A percentile compares a stretch with the other conserved stretches of the same genome.
Conservation (phyloP, 64 coral and sea anemone species). For the Actinia tenebrosa region DNA sequence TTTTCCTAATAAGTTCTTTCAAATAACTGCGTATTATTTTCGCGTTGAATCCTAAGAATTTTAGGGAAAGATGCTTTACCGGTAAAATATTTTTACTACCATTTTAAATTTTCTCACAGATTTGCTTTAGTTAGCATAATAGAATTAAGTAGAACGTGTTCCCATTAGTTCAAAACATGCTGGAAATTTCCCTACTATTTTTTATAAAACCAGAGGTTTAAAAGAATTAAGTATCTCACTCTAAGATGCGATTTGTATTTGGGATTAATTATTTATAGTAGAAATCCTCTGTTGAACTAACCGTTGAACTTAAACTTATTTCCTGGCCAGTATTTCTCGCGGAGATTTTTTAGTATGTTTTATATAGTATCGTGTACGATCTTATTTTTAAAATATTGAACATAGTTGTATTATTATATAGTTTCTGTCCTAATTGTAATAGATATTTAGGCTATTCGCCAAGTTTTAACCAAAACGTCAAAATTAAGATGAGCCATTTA, state of each 20-base stretch:
- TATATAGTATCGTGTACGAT: no score
- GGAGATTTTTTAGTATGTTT: no score
- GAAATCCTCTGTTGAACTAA: neutral
- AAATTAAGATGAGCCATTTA: no score
- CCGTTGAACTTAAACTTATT: neutral
- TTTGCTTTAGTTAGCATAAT: neutral
- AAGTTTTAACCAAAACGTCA: no score
- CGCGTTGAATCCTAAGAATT: neutral
- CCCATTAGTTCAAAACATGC: no score
- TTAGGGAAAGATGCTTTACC: neutral
- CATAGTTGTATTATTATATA: no score
- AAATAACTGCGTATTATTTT: neutral
- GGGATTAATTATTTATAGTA: neutral
- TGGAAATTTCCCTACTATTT: neutral
- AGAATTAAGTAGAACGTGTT: no score
- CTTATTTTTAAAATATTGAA: no score
- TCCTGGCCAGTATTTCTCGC: neutral
- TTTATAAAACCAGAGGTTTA: neutral
- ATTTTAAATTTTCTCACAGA: neutral
- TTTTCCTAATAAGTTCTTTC: neutral
- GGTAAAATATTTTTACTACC: neutral
- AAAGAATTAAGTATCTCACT: neutral
- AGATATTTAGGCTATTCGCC: no score
- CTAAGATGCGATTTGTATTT: neutral
- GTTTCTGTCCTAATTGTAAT: no score